Percentiles rank a stretch among this genome's conserved stretches.
Conservation (phyloP, 2,888 invertebrate species). For the Thysanoteuthis rhombus region DNA sequence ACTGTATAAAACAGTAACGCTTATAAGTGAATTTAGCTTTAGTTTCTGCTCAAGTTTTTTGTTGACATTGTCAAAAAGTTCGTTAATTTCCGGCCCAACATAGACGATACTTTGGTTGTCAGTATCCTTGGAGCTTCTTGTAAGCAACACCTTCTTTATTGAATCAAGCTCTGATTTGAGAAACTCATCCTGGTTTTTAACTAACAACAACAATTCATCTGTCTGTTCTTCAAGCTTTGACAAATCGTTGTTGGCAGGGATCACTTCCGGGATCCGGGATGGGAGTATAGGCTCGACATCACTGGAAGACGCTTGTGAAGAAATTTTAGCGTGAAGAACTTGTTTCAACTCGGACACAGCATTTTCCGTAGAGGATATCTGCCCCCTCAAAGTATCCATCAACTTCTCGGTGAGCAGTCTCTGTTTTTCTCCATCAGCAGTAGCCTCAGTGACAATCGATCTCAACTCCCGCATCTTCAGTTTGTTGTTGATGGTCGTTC, state of each 20-base stretch:
- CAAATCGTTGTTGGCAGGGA: not conserved
- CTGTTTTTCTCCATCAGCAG: slow-evolving; percentile 45
- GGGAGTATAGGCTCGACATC: not conserved
- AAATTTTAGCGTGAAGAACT: not conserved
- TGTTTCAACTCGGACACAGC: slow-evolving; percentile 17
- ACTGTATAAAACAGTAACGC: slow-evolving; percentile 61
- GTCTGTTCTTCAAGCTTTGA: slow-evolving; percentile 40
- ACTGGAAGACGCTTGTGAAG: not conserved
- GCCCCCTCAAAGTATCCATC: slow-evolving; percentile 42
- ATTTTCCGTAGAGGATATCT: slow-evolving; percentile 34
- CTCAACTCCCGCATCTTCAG: slow-evolving; percentile 76
- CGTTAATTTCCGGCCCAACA: slow-evolving; percentile 60
- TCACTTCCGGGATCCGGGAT: not conserved
- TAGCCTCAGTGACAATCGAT: slow-evolving; percentile 71
- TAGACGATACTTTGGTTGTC: slow-evolving; percentile 53
- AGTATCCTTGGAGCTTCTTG: slow-evolving; percentile 34
- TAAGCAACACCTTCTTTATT: slow-evolving; percentile 50
- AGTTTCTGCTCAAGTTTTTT: slow-evolving; percentile 63
- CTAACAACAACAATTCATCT: slow-evolving; percentile 40
- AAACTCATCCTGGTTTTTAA: slow-evolving; percentile 52
- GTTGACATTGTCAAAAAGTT: slow-evolving; percentile 59
- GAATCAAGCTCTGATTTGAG: slow-evolving; percentile 56
- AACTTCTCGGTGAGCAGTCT: slow-evolving; percentile 43
- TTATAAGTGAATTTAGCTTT: slow-evolving; percentile 60
- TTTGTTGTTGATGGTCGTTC: slow-evolving; percentile 76